These are phyloP conservation scores for Papilio elwesi DNA, from an alignment of 2,888 invertebrate genomes.

Conservation along the genomic window DNA sequence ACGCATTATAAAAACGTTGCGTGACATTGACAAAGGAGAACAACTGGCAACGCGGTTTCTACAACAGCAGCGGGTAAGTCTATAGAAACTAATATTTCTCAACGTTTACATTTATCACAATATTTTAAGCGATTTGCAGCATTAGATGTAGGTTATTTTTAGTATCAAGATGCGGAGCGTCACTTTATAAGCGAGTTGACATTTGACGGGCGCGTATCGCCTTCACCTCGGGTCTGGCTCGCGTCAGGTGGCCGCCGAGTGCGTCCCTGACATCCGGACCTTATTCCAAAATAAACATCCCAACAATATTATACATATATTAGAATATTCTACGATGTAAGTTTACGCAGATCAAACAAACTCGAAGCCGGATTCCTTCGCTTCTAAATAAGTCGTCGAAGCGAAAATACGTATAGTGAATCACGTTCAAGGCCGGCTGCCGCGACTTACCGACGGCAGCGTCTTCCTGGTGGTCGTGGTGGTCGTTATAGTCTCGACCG, in stretches of 20 bases:
- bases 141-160: slow-evolving; percentile 55
- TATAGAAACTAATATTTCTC: slow-evolving; percentile 15
- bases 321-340: slow-evolving; percentile 53
- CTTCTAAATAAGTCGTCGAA: slow-evolving; percentile 56
- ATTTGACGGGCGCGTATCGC: slow-evolving; percentile 67
- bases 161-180: slow-evolving; percentile 58
- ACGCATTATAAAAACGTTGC: slow-evolving; percentile 10
- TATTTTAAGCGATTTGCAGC: slow-evolving; percentile 48
- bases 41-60: slow-evolving; percentile 35
- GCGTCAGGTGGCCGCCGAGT: slow-evolving; percentile 73
- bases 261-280: slow-evolving; percentile 73
- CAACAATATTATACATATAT: slow-evolving; percentile 70
- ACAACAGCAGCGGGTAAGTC: neutral
- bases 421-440: slow-evolving; percentile 60
- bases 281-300: slow-evolving; percentile 72
- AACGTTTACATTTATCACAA: slow-evolving; percentile 35
- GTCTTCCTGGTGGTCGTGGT: slow-evolving; percentile 68
- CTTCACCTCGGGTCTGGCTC: slow-evolving; percentile 81
- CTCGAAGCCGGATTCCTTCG: slow-evolving; percentile 52
- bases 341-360: slow-evolving; percentile 51
- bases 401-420: slow-evolving; percentile 59
- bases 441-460: slow-evolving; percentile 64
- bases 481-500: slow-evolving; percentile 74
- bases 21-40: slow-evolving; percentile 39
- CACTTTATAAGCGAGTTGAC: slow-evolving; percentile 70